phyloP scores from a whole-genome alignment of 2,797 vertebrate genomes.

The Salmo trutta region DNA sequence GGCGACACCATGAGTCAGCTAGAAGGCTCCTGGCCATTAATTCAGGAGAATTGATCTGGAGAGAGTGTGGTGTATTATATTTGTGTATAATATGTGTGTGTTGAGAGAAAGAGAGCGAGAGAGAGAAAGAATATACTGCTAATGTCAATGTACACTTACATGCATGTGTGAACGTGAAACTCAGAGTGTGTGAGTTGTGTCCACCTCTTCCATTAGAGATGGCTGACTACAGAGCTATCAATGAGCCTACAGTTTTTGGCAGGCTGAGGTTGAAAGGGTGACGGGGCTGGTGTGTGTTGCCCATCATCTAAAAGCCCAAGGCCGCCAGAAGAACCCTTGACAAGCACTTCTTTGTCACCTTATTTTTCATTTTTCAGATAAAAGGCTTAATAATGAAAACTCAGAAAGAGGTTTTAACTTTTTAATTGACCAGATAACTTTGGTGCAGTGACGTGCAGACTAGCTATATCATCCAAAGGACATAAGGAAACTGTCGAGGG shows the following conservation, averaged over 20 bases:
- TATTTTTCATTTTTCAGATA: neutral
- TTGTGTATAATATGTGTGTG: neutral
- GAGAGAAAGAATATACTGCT: neutral
- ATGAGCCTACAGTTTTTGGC: conserved; percentile 36
- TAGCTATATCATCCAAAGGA: neutral
- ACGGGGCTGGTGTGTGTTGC: conserved; percentile 45
- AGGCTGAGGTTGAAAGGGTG: conserved; percentile 43
- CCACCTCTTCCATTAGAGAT: conserved; percentile 3
- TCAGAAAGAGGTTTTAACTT: neutral
- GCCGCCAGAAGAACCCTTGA: conserved; percentile 25
- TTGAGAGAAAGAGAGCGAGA: neutral
- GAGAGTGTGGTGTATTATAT: too few relatives aligned
- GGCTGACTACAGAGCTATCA: conserved; percentile 24
- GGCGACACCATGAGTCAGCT: conserved; percentile 71
- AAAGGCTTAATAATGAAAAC: conserved; percentile 26
- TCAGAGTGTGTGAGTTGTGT: neutral
- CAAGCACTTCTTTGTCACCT: conserved; percentile 23
- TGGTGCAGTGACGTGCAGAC: neutral
- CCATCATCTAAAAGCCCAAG: conserved; percentile 58
- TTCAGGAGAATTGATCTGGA: conserved; percentile 64
- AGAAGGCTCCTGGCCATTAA: conserved; percentile 58
- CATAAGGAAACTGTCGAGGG: neutral
- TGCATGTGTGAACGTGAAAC: conserved; percentile 14
- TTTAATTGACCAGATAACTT: conserved; percentile 2
- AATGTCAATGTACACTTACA: neutral